A percentile compares a stretch with the other conserved stretches of the same genome.
Conservation (phyloP, 30 jellyfish, hydroid and myxozoan species). For the Cassiopea xamachana region DNA sequence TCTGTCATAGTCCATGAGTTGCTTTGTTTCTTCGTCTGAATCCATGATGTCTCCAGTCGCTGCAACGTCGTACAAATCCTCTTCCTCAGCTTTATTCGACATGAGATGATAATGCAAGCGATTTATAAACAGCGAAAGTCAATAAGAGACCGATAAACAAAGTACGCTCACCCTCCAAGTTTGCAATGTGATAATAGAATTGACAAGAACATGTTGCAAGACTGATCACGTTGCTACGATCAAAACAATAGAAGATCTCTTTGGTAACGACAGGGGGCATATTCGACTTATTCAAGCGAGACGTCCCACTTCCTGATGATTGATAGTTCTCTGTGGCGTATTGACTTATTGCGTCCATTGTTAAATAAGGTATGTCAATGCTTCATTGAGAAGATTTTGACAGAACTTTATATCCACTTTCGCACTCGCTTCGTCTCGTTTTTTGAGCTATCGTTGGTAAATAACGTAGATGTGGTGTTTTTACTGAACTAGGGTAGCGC, state of each 20-base stretch:
- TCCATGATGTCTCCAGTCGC: conserved; percentile 32
- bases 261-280: not conserved
- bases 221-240: not conserved
- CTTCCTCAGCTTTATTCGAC: not conserved
- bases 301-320: not conserved
- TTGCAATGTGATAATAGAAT: not conserved
- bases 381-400: not conserved
- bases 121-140: not conserved
- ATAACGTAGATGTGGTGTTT: too few relatives aligned
- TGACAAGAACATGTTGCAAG: not conserved
- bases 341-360: not conserved
- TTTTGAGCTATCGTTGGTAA: too few relatives aligned
- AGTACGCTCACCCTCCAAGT: not conserved
- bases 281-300: not conserved
- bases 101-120: not conserved
- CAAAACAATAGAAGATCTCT: too few relatives aligned
- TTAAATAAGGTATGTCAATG: not conserved
- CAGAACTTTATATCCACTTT: not conserved
- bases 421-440: too few relatives aligned
- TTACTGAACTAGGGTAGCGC: too few relatives aligned
- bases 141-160: not conserved
- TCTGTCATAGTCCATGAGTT: conserved; percentile 48
- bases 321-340: not conserved
- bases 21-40: conserved; percentile 67
- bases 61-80: conserved; percentile 28